A percentile compares a stretch with the other conserved stretches of the same genome.
Conservation (phyloP, 2,888 invertebrate species). For the Nineta flava region DNA sequence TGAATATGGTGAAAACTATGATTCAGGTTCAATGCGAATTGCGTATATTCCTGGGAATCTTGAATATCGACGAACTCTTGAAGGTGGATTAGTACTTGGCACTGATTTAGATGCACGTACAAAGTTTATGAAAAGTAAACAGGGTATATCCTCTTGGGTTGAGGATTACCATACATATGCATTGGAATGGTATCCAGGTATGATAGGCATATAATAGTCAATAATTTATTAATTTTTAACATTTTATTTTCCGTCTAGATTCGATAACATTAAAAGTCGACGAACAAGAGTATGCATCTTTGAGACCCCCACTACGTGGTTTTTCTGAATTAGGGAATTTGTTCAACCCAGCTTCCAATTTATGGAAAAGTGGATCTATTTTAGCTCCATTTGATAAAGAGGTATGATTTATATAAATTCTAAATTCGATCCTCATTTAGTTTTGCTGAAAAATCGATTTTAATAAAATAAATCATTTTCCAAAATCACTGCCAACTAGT, state of each 20-base stretch:
- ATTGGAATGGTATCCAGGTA: constrained; percentile 38
- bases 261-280: constrained; percentile 35
- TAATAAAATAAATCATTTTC: too few species aligned
- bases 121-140: constrained; percentile 18
- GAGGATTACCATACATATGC: constrained; percentile 38
- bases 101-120: constrained; percentile 17
- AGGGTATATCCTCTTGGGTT: constrained; percentile 23
- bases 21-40: constrained; percentile 56
- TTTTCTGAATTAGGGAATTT: constrained; percentile 20
- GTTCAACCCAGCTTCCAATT: constrained; percentile 26
- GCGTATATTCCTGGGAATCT: constrained; percentile 52
- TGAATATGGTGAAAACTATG: constrained; percentile 41
- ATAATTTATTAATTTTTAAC: neutral
- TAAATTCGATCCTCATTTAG: neutral
- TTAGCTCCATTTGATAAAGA: constrained; percentile 64
- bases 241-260: constrained; percentile 22
- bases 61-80: constrained; percentile 17
- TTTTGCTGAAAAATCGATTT: too few species aligned
- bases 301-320: constrained; percentile 23
- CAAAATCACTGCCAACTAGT: too few species aligned
- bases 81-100: constrained; percentile 23
- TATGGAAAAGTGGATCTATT: constrained; percentile 37
- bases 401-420: constrained; percentile 25
- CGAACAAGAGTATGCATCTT: constrained; percentile 30
- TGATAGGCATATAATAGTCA: neutral